phyloP scores from a whole-genome alignment of 1,140 invertebrate species.

The Bactericera cockerelli region DNA sequence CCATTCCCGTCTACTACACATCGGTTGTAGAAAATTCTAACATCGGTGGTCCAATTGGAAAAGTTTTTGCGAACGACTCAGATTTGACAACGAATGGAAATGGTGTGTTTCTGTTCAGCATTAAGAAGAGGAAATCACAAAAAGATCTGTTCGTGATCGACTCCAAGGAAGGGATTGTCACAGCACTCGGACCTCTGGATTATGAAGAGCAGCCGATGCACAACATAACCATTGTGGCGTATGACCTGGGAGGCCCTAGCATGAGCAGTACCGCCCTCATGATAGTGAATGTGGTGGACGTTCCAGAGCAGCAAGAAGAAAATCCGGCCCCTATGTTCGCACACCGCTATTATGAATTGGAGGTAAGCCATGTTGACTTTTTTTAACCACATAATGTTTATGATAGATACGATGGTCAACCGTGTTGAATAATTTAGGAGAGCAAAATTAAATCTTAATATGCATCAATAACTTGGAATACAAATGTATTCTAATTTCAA shows the following conservation, averaged over 20 bases:
- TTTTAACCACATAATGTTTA: too few relatives aligned
- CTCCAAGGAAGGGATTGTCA: slow-evolving; percentile 61
- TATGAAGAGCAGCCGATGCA: slow-evolving; percentile 47
- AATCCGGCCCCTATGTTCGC: slow-evolving; percentile 39
- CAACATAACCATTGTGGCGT: slow-evolving; percentile 64
- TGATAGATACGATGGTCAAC: too few relatives aligned
- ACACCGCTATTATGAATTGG: slow-evolving; percentile 58
- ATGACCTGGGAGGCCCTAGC: slow-evolving; percentile 65
- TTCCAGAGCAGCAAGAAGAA: slow-evolving; percentile 33
- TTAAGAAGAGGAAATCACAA: slow-evolving; percentile 40
- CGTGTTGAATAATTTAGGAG: too few relatives aligned
- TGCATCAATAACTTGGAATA: too few relatives aligned
- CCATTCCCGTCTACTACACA: slow-evolving; percentile 49
- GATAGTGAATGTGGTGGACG: slow-evolving; percentile 44
- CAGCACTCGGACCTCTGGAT: slow-evolving; percentile 52
- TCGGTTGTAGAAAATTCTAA: slow-evolving; percentile 48
- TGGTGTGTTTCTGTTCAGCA: slow-evolving; percentile 55
- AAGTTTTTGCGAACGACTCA: slow-evolving; percentile 65
- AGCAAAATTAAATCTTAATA: too few relatives aligned
- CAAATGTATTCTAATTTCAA: not conserved
- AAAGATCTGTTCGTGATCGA: slow-evolving; percentile 57
- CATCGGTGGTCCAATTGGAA: slow-evolving; percentile 47
- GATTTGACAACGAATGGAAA: slow-evolving; percentile 69
- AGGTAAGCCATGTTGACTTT: slow-evolving; percentile 31
- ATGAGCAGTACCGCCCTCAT: slow-evolving; percentile 60